phyloP scores from a whole-genome alignment of 2,797 vertebrate species.

The Cichlasoma orientale region DNA sequence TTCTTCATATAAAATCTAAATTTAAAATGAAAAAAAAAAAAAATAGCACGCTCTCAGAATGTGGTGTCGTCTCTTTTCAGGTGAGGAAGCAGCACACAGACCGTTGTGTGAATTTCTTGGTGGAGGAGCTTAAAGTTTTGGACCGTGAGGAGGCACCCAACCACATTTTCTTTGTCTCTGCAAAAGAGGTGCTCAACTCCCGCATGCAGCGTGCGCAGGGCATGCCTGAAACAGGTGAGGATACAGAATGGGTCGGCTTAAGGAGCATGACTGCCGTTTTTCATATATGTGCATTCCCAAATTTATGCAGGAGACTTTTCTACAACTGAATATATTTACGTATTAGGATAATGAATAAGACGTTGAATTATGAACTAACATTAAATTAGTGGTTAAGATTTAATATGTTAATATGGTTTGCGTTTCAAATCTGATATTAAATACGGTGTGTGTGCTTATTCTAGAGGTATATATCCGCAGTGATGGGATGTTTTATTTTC shows the following conservation, averaged over 20 bases:
- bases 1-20: neutral
- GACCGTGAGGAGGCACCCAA: slow-evolving; percentile 88
- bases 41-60: neutral
- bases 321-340: too few relatives aligned
- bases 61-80: slow-evolving; percentile 54
- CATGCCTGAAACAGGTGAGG: slow-evolving; percentile 94
- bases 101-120: slow-evolving; percentile 93
- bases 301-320: neutral
- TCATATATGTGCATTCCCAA: neutral
- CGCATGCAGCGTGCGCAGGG: slow-evolving; percentile 95
- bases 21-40: too few relatives aligned
- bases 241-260: neutral
- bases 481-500: neutral
- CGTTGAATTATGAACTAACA: neutral
- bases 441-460: neutral
- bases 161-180: slow-evolving; percentile 96
- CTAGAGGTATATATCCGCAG: neutral
- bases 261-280: neutral
- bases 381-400: neutral
- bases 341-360: neutral
- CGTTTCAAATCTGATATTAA: neutral
- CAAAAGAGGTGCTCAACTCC: slow-evolving; percentile 96
- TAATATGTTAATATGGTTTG: too few relatives aligned
- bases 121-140: slow-evolving; percentile 95
- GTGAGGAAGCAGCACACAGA: slow-evolving; percentile 97